Evolutionary conservation across 2,113 vertebrate genomes (phyloP).

Genomic region (Phycodurus eques): DNA sequence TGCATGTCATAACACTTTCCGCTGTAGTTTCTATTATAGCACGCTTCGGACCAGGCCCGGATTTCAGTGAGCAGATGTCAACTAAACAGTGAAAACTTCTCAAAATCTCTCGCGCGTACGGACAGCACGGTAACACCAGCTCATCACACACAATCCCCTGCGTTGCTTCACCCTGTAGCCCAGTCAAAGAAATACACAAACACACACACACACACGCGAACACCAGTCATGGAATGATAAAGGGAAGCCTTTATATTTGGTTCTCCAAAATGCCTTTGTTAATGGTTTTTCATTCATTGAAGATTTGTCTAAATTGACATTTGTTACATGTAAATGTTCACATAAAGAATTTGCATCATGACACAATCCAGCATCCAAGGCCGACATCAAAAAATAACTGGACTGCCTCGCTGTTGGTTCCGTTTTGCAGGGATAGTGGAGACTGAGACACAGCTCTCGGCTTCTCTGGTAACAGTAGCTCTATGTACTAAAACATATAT

Average conservation of each 20-base stretch:
- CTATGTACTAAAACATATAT: conserved; percentile 63
- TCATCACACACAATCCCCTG: conserved; percentile 45
- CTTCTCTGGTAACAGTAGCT: conserved; percentile 56
- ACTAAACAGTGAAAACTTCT: conserved; percentile 48
- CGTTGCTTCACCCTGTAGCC: conserved; percentile 47
- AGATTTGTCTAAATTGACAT: conserved; percentile 55
- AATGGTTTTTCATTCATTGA: conserved; percentile 68
- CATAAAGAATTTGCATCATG: conserved; percentile 53
- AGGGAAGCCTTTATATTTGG: conserved; percentile 70
- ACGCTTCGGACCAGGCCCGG: conserved; percentile 24
- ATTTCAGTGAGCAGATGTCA: conserved; percentile 30
- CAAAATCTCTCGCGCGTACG: conserved; percentile 48
- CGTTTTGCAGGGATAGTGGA: conserved; percentile 68
- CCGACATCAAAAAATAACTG: conserved; percentile 78
- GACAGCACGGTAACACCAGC: conserved; percentile 52
- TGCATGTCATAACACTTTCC: conserved; percentile 54
- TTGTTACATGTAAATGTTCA: conserved; percentile 62
- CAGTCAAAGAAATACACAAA: conserved; percentile 38
- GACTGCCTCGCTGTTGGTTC: conserved; percentile 75
- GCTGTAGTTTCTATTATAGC: conserved; percentile 40
- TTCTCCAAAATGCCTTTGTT: conserved; percentile 68
- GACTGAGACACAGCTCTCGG: conserved; percentile 52
- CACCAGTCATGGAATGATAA: conserved; percentile 45
- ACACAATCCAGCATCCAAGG: conserved; percentile 57
- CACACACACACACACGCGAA: conserved; percentile 20